A percentile compares a stretch with the other conserved stretches of the same genome.
phyloP scores from a whole-genome alignment of 2,797 vertebrate species.

The Falco naumanni region DNA sequence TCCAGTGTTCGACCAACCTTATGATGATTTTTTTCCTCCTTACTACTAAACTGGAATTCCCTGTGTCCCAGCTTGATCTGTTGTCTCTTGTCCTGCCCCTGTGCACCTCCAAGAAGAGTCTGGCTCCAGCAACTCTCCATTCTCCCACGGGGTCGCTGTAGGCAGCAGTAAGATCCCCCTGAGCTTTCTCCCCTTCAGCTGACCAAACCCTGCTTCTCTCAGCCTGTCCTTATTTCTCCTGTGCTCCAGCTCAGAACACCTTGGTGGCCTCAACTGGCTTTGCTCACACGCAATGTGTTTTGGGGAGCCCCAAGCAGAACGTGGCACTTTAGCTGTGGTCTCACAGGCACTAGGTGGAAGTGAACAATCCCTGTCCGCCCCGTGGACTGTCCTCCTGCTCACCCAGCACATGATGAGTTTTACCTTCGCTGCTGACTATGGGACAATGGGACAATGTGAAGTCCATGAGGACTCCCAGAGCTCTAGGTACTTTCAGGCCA shows the following conservation, averaged over 20 bases:
- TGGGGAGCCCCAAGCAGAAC: background rate
- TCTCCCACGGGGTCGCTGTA: background rate
- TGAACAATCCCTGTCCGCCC: background rate
- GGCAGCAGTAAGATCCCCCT: background rate
- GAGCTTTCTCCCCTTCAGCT: background rate
- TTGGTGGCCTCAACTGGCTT: background rate
- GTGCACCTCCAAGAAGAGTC: background rate
- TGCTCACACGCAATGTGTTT: background rate
- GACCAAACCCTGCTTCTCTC: background rate
- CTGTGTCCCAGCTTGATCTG: background rate
- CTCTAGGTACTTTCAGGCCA: background rate
- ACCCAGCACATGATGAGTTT: background rate
- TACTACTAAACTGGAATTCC: background rate
- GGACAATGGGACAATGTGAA: background rate
- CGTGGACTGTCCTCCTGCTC: background rate
- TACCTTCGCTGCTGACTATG: background rate
- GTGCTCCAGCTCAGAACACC: background rate
- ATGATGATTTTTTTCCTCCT: background rate
- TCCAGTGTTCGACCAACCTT: background rate
- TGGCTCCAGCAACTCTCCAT: background rate
- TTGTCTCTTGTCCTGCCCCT: background rate
- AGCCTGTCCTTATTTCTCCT: background rate
- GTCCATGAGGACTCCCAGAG: background rate
- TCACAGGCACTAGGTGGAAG: background rate
- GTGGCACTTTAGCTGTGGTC: background rate